These are phyloP conservation scores for Agonopterix heracliana DNA, from an alignment of 2,888 invertebrate genomes.

Conservation along the genomic window DNA sequence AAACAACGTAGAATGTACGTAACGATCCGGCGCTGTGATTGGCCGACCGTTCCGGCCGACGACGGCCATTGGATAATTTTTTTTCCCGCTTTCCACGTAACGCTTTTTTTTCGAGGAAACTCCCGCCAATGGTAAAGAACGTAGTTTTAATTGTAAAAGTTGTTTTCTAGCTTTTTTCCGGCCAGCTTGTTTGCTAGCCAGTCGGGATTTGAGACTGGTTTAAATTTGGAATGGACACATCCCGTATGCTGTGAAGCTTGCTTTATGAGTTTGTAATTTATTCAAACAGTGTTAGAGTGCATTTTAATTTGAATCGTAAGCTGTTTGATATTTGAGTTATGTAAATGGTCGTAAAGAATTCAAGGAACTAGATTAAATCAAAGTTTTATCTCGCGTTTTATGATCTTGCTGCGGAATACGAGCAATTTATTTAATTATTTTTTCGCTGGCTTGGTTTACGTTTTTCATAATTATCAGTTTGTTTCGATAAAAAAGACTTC, in stretches of 20 bases:
- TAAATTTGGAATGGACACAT: slow-evolving; percentile 15
- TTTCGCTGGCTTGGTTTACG: no score
- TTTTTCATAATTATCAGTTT: no score
- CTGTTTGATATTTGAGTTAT: not conserved
- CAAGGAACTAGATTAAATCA: not conserved
- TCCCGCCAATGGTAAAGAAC: slow-evolving; percentile 57
- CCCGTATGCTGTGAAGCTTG: slow-evolving; percentile 5
- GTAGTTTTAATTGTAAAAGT: slow-evolving; percentile 69
- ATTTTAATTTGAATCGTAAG: slow-evolving; percentile 10
- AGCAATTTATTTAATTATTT: no score
- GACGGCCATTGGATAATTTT: slow-evolving; percentile 62
- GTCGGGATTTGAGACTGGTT: slow-evolving; percentile 3
- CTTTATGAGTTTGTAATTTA: slow-evolving; percentile 22
- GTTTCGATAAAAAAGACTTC: no score
- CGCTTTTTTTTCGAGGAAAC: slow-evolving; percentile 64
- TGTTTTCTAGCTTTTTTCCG: slow-evolving; percentile 39
- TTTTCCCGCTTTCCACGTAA: slow-evolving; percentile 68
- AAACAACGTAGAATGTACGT: slow-evolving; percentile 70
- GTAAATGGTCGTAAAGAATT: not conserved
- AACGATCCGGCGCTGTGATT: slow-evolving; percentile 47
- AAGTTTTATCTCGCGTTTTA: no score
- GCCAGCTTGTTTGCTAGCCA: slow-evolving; percentile 13
- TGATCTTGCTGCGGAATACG: no score
- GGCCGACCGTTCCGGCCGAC: slow-evolving; percentile 37
- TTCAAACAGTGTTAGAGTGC: slow-evolving; percentile 27